Evolutionary conservation across 2,888 invertebrate species (phyloP), one percentile per base, ranked within the genome.

Genomic region (Cyaniris semiargus): DNA sequence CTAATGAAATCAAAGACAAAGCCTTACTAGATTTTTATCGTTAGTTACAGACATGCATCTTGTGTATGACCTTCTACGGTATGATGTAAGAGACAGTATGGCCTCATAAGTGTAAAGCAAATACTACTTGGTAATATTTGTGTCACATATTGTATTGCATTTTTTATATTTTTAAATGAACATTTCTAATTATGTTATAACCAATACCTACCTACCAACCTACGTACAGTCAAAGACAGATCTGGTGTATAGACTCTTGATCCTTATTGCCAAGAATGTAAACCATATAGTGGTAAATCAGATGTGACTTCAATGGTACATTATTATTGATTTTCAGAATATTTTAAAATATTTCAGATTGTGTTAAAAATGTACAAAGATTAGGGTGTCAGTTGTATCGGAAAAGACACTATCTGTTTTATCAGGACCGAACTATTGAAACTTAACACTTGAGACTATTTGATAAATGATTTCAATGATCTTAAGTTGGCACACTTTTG

Each of bases 81-180:
- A 66, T 66, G 66, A 66, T 66, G 66, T 66, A 66, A 66, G 66
- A 66, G 27, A 66, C 27, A 66, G 27, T 66, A 66, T 66, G 66
- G 23, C 60, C 15, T 27, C 15, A 31, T 66, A 66, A 66, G 31
- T 31, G 31, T 31, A 66, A 66, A 27, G 18, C 66, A 66, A 66
- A 27, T 66, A 66, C 27, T 66, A 66, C 27, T 27, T 6, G 27
- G 27, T 13, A 60, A 18, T 31, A 27, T 66, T 66, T 15, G 10
- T 60, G 58, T 58, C 2, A 58, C 23, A 23, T 60, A 60, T 10
- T 60, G 23, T 56, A 21, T 58, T 58, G 21, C 5, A 56, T 15
- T 18, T 38, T 38, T 38, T 4, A 38, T 38, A 38, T 5, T 38
- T 38, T 38, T n/a, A n/a, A n/a, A n/a, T n/a, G 10, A 3, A 13